Base-by-base conservation (phyloP, 2,797 vertebrate species). In the Oreochromis mossambicus region DNA sequence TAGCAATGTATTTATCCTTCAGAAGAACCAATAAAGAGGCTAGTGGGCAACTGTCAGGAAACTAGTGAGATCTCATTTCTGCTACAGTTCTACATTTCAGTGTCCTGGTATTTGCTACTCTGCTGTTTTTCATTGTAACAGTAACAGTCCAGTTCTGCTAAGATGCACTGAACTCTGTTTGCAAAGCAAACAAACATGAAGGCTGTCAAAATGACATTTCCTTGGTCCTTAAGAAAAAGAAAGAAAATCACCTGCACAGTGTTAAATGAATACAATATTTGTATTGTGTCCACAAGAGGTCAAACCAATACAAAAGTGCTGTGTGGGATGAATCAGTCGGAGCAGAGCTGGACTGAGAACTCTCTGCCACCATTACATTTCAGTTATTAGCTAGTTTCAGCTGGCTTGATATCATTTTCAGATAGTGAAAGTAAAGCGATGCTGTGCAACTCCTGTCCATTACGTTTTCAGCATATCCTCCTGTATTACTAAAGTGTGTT, bases 261-360 rank as follows among this genome's bases (percentile, higher is more conserved):
- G 41, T 48, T 5, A 7, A 48, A 48, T 26, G 1, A 70, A 3
- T 43, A 26, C 6, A 46, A 70, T 26, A 70, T 29, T 7, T 70
- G 21, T 17, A 29, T 17, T 46, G 41, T 12, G 21, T 29, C 9
- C 41, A 0, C 66, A 29, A 73, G 14, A 46, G 21, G 41, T 46
- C 5, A 43, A 68, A 68, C 63, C n/a, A 68, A 24, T 41, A 15
- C 63, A 68, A 68, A 41, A 2, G 12, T 41, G 2, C 36, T 26
- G 21, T 46, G 38, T 46, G 41, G 32, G 58, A 63, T 63, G 10
- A 46, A 73, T 73, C 24, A 12, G 14, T 48, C 6, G 0, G 41
- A 29, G 68, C 15, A 48, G 38, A 46, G 41, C 24, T 0, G 1
- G 0, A 26, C 41, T 70, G 41, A 70, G 21, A 70, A 70, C 14